A percentile compares a stretch with the other conserved stretches of the same genome.
Evolutionary conservation across 2,113 vertebrate genomes (phyloP).

Genomic region (Sinocyclocheilus anshuiensis): DNA sequence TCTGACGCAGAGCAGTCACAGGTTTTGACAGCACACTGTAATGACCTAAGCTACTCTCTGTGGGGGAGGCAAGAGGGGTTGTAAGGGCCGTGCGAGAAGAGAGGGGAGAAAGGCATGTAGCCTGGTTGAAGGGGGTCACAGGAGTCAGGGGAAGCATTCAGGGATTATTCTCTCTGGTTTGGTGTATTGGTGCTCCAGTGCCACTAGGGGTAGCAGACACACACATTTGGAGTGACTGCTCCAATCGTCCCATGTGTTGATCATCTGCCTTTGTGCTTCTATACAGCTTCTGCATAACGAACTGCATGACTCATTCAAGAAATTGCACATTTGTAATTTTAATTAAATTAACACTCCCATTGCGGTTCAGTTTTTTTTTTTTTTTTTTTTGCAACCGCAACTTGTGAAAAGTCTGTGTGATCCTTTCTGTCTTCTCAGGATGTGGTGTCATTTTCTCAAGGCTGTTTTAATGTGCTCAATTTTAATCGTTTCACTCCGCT

Average conservation of each 20-base stretch:
- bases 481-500: slow-evolving; percentile 5
- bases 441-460: slow-evolving; percentile 26
- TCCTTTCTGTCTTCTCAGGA: slow-evolving; percentile 4
- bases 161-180: slow-evolving; percentile 12
- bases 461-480: slow-evolving; percentile 24
- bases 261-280: slow-evolving; percentile 1
- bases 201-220: slow-evolving; percentile 56
- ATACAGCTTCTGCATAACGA: slow-evolving; percentile 3
- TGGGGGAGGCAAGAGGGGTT: slow-evolving; percentile 58
- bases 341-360: slow-evolving; percentile 2
- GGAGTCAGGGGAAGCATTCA: slow-evolving; percentile 60
- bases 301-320: slow-evolving; percentile 9
- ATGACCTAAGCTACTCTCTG: slow-evolving; percentile 77
- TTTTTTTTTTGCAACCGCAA: neutral
- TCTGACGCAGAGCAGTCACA: slow-evolving; percentile 72
- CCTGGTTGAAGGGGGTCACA: slow-evolving; percentile 21
- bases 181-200: slow-evolving; percentile 42
- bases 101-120: neutral
- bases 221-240: neutral
- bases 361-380: neutral
- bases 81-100: neutral
- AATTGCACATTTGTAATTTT: slow-evolving; percentile 18
- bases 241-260: neutral
- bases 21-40: slow-evolving; percentile 78
- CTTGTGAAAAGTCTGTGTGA: slow-evolving; percentile 14